phyloP scores from a whole-genome alignment of 2,888 invertebrate genomes.

The Hypercompe scribonia region DNA sequence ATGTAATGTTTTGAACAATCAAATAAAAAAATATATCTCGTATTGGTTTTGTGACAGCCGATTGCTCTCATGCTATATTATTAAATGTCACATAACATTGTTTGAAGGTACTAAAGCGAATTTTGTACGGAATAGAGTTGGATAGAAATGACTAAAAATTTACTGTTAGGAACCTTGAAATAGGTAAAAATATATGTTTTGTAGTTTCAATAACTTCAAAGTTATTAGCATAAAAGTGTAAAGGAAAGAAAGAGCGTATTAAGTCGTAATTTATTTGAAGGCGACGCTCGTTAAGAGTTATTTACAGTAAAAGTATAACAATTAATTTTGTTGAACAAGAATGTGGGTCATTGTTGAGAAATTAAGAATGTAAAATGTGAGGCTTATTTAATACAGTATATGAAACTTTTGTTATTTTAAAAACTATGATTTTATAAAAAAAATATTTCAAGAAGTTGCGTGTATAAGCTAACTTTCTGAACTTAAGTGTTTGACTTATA shows the following conservation, averaged over 20 bases:
- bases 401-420: neutral
- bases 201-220: constrained; percentile 30
- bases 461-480: neutral
- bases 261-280: neutral
- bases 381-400: neutral
- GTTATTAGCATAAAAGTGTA: constrained; percentile 8
- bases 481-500: neutral
- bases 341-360: neutral
- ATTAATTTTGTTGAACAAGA: neutral
- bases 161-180: constrained; percentile 27
- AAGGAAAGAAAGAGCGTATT: neutral
- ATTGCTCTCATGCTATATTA: constrained; percentile 15
- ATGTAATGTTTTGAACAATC: too few relatives aligned
- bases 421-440: neutral
- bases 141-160: neutral
- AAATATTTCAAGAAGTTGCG: neutral
- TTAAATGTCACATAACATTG: constrained; percentile 14
- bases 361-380: neutral
- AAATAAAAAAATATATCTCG: too few relatives aligned
- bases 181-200: constrained; percentile 18
- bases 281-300: neutral
- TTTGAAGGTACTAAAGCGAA: constrained; percentile 19
- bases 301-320: neutral
- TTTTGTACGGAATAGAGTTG: constrained; percentile 20
- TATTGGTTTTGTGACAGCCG: neutral